Conservation (phyloP, 2,797 vertebrate species). For the Cephalopachus bancanus region DNA sequence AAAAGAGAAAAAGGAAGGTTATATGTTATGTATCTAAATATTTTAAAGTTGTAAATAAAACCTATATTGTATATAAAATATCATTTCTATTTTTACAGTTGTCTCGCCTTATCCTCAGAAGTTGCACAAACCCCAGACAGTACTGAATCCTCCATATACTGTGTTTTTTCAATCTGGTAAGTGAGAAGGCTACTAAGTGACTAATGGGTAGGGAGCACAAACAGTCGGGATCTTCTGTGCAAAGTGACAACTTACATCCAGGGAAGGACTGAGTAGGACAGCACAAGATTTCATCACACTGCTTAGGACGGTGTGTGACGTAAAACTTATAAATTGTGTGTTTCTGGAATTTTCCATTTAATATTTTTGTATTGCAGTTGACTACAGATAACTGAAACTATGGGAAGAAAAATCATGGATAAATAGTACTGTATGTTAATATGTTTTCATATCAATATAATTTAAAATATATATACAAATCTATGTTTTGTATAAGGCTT, state of each 20-base stretch:
- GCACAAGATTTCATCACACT: not conserved
- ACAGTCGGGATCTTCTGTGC: not conserved
- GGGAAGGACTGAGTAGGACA: not conserved
- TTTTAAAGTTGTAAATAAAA: conserved; percentile 43
- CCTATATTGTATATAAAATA: conserved; percentile 37
- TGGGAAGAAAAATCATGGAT: not conserved
- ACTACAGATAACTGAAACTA: not conserved
- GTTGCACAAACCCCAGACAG: not conserved
- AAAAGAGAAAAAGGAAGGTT: not conserved
- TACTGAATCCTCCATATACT: not conserved
- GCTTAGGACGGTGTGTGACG: not conserved
- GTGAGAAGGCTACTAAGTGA: not conserved
- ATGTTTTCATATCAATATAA: not conserved
- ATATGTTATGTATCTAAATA: not conserved
- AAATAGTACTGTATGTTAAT: not conserved
- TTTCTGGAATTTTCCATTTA: not conserved
- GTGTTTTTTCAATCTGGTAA: not conserved
- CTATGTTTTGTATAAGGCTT: conserved; percentile 16
- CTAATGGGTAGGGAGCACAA: not conserved
- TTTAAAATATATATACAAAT: not conserved
- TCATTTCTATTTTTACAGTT: conserved; percentile 4
- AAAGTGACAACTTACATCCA: not conserved
- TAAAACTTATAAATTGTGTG: not conserved
- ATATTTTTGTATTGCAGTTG: not conserved
- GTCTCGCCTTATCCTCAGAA: not conserved